These are phyloP conservation scores for Ptilorrhoa leucosticta DNA, from an alignment of 2,113 vertebrate genomes.

Conservation along the genomic window DNA sequence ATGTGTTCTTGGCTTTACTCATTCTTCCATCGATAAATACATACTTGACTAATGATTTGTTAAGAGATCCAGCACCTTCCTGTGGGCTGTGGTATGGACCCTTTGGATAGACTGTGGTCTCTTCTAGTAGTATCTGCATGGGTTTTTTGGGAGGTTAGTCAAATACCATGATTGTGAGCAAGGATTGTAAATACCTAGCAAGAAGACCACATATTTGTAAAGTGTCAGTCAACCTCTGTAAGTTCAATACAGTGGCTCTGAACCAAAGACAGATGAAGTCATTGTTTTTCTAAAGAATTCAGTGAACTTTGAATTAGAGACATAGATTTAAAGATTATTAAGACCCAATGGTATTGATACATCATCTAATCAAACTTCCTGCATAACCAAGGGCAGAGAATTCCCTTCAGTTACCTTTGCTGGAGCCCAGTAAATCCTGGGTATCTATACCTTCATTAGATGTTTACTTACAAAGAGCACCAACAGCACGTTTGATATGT, in stretches of 20 bases:
- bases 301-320: neutral
- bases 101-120: neutral
- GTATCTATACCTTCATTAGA: neutral
- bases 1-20: neutral
- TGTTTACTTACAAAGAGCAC: neutral
- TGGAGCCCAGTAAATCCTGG: neutral
- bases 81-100: neutral
- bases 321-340: slow-evolving; percentile 9
- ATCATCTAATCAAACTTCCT: neutral
- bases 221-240: neutral
- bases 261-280: neutral
- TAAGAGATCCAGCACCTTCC: neutral
- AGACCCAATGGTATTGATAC: neutral
- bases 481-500: neutral
- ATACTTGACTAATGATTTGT: neutral
- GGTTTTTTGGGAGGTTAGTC: neutral
- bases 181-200: neutral
- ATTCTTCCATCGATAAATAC: neutral
- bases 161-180: neutral
- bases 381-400: neutral
- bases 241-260: neutral
- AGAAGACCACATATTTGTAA: neutral
- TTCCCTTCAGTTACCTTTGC: neutral
- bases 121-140: neutral
- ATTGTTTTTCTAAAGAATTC: slow-evolving; percentile 11